Evolutionary conservation across 2,888 invertebrate genomes (phyloP), one percentile per base, ranked within the genome.

Genomic region (Microctonus hyperodae): DNA sequence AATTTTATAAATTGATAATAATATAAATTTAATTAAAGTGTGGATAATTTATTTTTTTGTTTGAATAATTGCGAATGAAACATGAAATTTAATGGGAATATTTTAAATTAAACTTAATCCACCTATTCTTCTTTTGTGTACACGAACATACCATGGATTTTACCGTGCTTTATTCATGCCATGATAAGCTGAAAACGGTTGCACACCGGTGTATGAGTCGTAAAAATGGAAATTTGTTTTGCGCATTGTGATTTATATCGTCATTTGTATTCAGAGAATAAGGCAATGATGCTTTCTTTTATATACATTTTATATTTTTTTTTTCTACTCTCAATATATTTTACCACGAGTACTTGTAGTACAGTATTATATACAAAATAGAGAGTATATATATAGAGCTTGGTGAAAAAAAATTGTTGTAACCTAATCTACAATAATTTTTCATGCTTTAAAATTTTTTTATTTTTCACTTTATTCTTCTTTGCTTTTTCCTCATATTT

Each of bases 101-200:
- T 55, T 55, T 10, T n/a, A 28, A 55, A 25, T 55, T 55, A 28
- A 55, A 23, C 56, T n/a, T n/a, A 37, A 37, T 37, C 37, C 37
- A 11, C n/a, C 11, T 3, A 37, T 37, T 37, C n/a, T 37, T 37
- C 37, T 37, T 37, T 37, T n/a, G 37, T 37, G 13, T n/a, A 37
- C 37, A 13, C n/a, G n/a, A 37, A 4, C 6, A 4, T 13, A n/a
- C 37, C n/a, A 37, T 37, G 11, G 37, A n/a, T 44, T 44, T 44
- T 16, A 16, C 44, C 16, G 16, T 44, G 44, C 16, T 16, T 16
- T 44, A 44, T 44, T 44, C 44, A 16, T 28, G 44, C 16, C 28
- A 16, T 50, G 65, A 65, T 65, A 65, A 60, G 60, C 50, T 53
- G 58, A 53, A 44, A 33, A 50, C 40, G 44, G 59, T 65, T 65